Conservation (phyloP, 1,140 invertebrate species). For the Musca domestica region DNA sequence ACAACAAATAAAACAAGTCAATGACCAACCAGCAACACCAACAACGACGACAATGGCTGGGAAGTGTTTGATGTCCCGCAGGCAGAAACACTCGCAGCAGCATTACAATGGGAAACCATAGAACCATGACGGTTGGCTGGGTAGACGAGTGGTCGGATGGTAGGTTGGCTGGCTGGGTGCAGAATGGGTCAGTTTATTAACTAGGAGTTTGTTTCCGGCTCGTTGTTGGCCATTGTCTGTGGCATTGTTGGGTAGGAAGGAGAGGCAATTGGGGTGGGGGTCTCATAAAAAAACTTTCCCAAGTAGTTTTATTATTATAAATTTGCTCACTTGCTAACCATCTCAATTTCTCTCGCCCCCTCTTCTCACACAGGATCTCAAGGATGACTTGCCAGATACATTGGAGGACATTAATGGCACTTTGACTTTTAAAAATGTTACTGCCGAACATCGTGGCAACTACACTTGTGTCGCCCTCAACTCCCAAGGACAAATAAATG, state of each 20-base stretch:
- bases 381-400: conserved; percentile 67
- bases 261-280: too few relatives aligned
- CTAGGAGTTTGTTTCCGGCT: neutral
- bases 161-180: too few relatives aligned
- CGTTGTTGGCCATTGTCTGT: neutral
- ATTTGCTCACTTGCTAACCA: neutral
- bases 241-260: too few relatives aligned
- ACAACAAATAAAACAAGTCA: too few relatives aligned
- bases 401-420: conserved; percentile 82
- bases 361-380: conserved; percentile 32
- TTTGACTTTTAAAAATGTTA: conserved; percentile 77
- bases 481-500: conserved; percentile 77
- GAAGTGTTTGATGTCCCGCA: too few relatives aligned
- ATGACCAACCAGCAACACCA: too few relatives aligned
- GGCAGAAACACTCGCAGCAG: too few relatives aligned
- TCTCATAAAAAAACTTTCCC: neutral
- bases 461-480: conserved; percentile 80
- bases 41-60: too few relatives aligned
- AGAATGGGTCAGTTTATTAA: neutral
- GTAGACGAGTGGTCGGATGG: too few relatives aligned
- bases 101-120: too few relatives aligned
- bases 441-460: conserved; percentile 72
- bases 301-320: neutral
- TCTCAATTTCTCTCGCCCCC: neutral
- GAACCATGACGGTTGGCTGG: too few relatives aligned